Base-by-base conservation (phyloP, 2,888 invertebrate genomes). In the Drosophila affinis region DNA sequence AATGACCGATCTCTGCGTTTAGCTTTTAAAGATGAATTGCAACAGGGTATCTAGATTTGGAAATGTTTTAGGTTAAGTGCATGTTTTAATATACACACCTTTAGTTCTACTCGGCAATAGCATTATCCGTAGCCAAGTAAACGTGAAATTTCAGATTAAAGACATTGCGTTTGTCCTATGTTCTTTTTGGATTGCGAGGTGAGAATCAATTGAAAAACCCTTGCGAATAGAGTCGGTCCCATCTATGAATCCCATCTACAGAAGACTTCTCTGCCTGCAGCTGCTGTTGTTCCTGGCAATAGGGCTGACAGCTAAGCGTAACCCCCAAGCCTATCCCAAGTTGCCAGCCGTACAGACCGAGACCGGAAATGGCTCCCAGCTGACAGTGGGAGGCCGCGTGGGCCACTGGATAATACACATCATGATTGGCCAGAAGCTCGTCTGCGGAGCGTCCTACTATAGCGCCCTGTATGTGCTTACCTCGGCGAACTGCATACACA, bases 361-460 rank as follows among this genome's bases (percentile, higher is more conserved):
- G 17, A 44, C 39, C 5, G 60, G 34, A 1, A 12, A 58, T 21
- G 75, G 67, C 9, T 59, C 17, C 9, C 52, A 55, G 4, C 3
- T 44, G 21, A 75, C 68, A 3, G 34, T 17, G 9, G 68, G 62
- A 7, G 64, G 29, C 0, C 18, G 55, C 51, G 68, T 60, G 29
- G 48, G 39, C 7, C 9, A 45, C 1, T 76, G 75, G 72, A 3
- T 69, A 3, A 29, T 72, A 2, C 52, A 65, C 48, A 65, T 76
- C 24, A 44, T 76, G 60, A 7, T 52, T 3, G 55, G 55, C 9
- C 6, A 47, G 3, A 5, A 0, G 0, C 75, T 75, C 9, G 64
- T 39, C n/a, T 76, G 76, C 12, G 75, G 75, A 0, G 76, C 56
- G 2, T 55, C 71, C 18, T 72, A 68, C 49, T 75, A 51, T 17